A percentile compares a stretch with the other conserved stretches of the same genome.
Evolutionary conservation across 2,113 vertebrate species (phyloP).

Genomic region (Myocastor coypus): DNA sequence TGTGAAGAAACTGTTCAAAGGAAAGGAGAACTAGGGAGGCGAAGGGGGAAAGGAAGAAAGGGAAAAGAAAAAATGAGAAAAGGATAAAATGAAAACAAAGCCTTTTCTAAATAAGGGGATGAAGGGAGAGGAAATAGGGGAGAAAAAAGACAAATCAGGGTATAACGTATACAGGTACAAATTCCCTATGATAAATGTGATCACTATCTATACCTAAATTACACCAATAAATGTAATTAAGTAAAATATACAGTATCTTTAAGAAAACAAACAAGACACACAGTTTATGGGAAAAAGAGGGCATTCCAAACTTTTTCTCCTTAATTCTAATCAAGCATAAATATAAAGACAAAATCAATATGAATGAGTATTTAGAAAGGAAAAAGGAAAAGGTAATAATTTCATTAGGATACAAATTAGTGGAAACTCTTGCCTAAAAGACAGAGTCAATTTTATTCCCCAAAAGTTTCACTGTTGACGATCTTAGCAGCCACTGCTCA

Average conservation of each 20-base stretch:
- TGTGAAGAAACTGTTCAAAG: neutral
- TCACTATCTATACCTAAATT: neutral
- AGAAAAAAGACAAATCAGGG: neutral
- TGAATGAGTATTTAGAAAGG: neutral
- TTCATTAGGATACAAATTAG: constrained; percentile 19
- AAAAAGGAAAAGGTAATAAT: neutral
- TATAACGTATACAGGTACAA: neutral
- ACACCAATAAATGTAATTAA: neutral
- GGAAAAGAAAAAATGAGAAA: neutral
- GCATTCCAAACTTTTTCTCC: neutral
- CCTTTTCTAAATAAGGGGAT: neutral
- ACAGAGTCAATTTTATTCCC: neutral
- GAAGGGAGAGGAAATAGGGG: neutral
- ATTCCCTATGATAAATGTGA: neutral
- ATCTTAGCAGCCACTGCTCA: neutral
- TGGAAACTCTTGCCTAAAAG: constrained; percentile 12
- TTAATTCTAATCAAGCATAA: neutral
- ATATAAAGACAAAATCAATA: constrained; percentile 15
- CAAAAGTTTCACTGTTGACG: neutral
- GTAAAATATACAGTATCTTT: neutral
- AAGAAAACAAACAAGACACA: neutral
- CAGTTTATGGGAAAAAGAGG: neutral
- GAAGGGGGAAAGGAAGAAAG: neutral
- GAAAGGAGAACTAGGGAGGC: neutral
- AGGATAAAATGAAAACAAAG: neutral